phyloP scores from a whole-genome alignment of 2,888 invertebrate genomes.

The Tiliacea citrago region DNA sequence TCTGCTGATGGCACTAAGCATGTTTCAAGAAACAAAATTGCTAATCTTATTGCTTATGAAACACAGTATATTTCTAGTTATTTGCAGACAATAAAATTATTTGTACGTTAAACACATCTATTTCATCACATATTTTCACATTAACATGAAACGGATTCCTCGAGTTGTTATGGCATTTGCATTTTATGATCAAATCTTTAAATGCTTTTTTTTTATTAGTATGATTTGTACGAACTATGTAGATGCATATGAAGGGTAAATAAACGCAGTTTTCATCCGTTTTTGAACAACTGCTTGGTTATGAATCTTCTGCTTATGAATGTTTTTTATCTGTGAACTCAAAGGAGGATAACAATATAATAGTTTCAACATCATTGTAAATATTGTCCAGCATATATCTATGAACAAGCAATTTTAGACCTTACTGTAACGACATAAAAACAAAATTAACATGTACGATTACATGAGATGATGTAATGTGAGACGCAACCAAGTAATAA shows the following conservation, averaged over 20 bases:
- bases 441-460: conserved; percentile 34
- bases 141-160: conserved; percentile 65
- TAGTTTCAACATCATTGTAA: conserved; percentile 31
- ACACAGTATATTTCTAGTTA: conserved; percentile 84
- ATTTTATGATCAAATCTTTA: conserved; percentile 68
- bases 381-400: conserved; percentile 32
- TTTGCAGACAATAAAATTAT: conserved; percentile 84
- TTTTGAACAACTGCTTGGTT: conserved; percentile 31
- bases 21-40: conserved; percentile 82
- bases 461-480: conserved; percentile 48
- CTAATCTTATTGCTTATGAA: conserved; percentile 77
- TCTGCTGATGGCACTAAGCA: conserved; percentile 88
- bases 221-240: conserved; percentile 66
- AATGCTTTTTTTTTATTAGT: conserved; percentile 69
- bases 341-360: conserved; percentile 48
- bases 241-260: conserved; percentile 53
- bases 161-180: conserved; percentile 68
- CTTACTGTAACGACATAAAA: conserved; percentile 24
- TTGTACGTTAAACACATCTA: conserved; percentile 85
- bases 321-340: conserved; percentile 34
- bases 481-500: conserved; percentile 48
- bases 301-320: conserved; percentile 20
- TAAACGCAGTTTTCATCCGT: conserved; percentile 33
- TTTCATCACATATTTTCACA: conserved; percentile 79
- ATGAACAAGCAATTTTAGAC: conserved; percentile 42